Evolutionary conservation across 2,888 invertebrate species (phyloP), one percentile per base, ranked within the genome.

Genomic region (Napeogenes sylphis): DNA sequence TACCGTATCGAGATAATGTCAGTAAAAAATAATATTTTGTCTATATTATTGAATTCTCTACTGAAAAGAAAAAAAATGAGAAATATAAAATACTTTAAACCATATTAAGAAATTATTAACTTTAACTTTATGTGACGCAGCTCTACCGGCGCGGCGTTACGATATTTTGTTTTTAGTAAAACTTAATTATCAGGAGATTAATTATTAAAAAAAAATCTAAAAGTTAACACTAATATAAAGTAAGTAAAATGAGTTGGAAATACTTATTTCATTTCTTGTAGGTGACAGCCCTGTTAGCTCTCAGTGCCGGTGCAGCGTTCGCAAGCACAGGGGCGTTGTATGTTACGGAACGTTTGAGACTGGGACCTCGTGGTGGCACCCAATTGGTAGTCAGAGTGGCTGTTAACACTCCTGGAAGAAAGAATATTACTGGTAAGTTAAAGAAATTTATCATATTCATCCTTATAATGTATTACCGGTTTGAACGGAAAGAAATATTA

Each of bases 291-390:
- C 80, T 93, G 0, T 77, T 93, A 56, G 93, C 93, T 0, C 77
- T 93, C 2, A 93, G 93, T 70, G 93, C 93, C 57, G 93, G 93
- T 0, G 93, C 93, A 53, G 93, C 93, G 13, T 94, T 94, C 71
- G 90, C 92, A 2, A 93, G 93, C 70, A 93, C 93, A 51, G 93
- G 93, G 14, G 92, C 93, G 45, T 83, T 93, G 0, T 93, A 93
- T 73, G 93, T 94, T 45, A 93, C 93, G 0, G 94, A 94, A 74
- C 84, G 93, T 56, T 81, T 94, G 13, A 81, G 94, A 0, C 85
- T 94, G 0, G 94, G 94, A 0, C 93, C 93, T 0, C 91, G 93
- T 8, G 93, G 94, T 0, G 93, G 93, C 0, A 94, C 94, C 0
- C 93, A 93, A 45, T 78, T 94, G 38, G 93, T 94, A 0, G 93